Percentiles rank a stretch among this genome's conserved stretches.
phyloP scores from a whole-genome alignment of 2,113 vertebrate species.

The human (Homo sapiens) region GRCh38 chr3:166297501-166298000 shows the following conservation, averaged over 20 bases:
- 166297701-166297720: not conserved
- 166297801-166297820: not conserved
- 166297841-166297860: not conserved
- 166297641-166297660: not conserved
- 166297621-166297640: not conserved
- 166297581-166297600: not conserved
- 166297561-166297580: not conserved
- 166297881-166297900: not conserved
- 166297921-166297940: not conserved
- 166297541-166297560: not conserved
- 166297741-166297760: not conserved
- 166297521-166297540: not conserved
- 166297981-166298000: not conserved
- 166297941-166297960: not conserved
- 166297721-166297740: not conserved
- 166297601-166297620: not conserved
- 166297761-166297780: not conserved
- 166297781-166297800: not conserved
- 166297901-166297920: not conserved
- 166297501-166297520: not conserved
- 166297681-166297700: not conserved
- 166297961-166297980: not conserved
- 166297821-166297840: not conserved
- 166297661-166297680: not conserved
- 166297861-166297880: accelerated